Conservation (phyloP, 2,797 vertebrate species). For the Lindbergichthys nudifrons region DNA sequence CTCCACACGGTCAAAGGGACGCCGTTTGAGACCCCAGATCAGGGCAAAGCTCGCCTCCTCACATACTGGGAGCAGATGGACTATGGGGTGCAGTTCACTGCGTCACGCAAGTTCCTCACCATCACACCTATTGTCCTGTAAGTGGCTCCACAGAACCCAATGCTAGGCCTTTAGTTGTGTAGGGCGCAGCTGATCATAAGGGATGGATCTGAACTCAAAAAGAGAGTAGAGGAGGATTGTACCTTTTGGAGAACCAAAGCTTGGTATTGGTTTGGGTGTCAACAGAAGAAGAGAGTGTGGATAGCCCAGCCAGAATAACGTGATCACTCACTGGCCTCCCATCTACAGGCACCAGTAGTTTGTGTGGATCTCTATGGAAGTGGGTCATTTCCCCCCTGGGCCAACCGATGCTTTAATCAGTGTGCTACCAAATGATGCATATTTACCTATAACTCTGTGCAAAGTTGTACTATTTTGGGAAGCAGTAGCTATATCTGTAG, state of each 20-base stretch:
- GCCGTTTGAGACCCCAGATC: conserved; percentile 96
- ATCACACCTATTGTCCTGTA: conserved; percentile 97
- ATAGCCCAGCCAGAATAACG: background rate
- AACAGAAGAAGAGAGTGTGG: background rate
- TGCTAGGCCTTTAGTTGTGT: background rate
- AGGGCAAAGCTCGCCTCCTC: conserved; percentile 94
- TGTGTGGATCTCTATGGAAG: background rate
- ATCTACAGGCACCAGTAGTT: background rate
- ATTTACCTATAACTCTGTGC: background rate
- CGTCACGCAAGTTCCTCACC: conserved; percentile 97
- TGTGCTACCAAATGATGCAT: background rate
- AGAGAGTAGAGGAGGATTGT: background rate
- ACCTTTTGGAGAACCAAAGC: background rate
- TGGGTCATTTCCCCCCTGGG: too few species aligned
- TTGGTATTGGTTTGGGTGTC: background rate
- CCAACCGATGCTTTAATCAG: too few species aligned
- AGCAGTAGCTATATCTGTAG: too few species aligned
- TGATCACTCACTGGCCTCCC: background rate
- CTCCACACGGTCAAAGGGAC: conserved; percentile 97
- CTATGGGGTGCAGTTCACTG: conserved; percentile 96
- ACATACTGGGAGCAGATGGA: conserved; percentile 99
- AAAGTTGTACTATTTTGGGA: background rate
- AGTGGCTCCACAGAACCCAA: conserved; percentile 71
- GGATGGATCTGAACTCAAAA: background rate
- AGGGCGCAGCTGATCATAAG: background rate